These are phyloP conservation scores for Dastarcus helophoroides DNA, from an alignment of 2,888 invertebrate genomes.

Conservation along the genomic window DNA sequence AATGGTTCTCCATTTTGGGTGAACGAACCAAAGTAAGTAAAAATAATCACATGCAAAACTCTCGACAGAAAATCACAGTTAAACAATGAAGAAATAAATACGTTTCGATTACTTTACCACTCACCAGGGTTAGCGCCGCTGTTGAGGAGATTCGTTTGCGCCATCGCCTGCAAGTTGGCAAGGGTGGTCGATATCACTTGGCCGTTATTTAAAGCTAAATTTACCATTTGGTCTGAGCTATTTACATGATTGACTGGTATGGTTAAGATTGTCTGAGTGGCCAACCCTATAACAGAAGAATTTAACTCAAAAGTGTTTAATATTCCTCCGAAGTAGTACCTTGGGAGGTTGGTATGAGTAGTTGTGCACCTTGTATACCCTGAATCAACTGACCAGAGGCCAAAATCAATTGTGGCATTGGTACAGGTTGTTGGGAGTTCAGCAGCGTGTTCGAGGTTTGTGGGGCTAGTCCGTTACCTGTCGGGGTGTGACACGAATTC, in stretches of 20 bases:
- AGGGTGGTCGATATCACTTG: slow-evolving; percentile 77
- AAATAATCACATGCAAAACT: no score
- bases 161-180: slow-evolving; percentile 67
- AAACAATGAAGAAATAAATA: background rate
- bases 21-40: no score
- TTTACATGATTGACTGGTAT: slow-evolving; percentile 88
- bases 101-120: slow-evolving; percentile 1
- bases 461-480: slow-evolving; percentile 14
- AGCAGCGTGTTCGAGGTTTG: slow-evolving; percentile 45
- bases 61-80: background rate
- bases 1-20: no score
- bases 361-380: slow-evolving; percentile 86
- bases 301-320: slow-evolving; percentile 9
- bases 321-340: no score
- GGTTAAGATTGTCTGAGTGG: slow-evolving; percentile 89
- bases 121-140: slow-evolving; percentile 36
- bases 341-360: slow-evolving; percentile 91
- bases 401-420: slow-evolving; percentile 84
- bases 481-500: slow-evolving; percentile 18
- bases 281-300: slow-evolving; percentile 54
- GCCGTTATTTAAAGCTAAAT: slow-evolving; percentile 72
- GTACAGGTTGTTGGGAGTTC: slow-evolving; percentile 48
- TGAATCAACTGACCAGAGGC: slow-evolving; percentile 86
- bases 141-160: slow-evolving; percentile 52
- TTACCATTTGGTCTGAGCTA: slow-evolving; percentile 57